A percentile compares a stretch with the other conserved stretches of the same genome.
Conservation (phyloP, 2,113 vertebrate genomes). For the Charadrius vociferus region DNA sequence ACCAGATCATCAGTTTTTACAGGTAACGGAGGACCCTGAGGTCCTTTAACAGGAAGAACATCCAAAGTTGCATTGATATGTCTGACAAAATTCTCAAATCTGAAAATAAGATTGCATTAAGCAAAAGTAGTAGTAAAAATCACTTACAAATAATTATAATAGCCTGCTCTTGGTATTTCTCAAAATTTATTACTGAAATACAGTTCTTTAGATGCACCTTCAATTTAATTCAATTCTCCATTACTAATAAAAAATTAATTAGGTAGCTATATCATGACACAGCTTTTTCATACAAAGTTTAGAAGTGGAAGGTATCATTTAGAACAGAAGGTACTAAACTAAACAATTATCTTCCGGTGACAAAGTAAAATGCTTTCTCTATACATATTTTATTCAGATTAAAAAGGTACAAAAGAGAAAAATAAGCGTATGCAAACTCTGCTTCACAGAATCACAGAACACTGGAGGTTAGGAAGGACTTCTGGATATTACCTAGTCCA, state of each 20-base stretch:
- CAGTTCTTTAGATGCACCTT: not conserved
- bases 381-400: not conserved
- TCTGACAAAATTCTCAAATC: conserved; percentile 54
- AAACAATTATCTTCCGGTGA: not conserved
- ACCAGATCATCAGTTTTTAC: conserved; percentile 61
- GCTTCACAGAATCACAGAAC: not conserved
- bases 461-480: not conserved
- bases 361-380: not conserved
- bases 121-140: not conserved
- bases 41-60: conserved; percentile 93
- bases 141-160: not conserved
- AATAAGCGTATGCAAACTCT: not conserved
- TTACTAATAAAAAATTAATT: not conserved
- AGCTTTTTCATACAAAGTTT: not conserved
- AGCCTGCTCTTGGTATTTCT: not conserved
- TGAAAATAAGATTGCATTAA: conserved; percentile 58
- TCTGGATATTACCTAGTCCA: not conserved
- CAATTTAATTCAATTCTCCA: not conserved
- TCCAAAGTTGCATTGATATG: conserved; percentile 84
- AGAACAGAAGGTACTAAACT: not conserved
- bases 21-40: conserved; percentile 77
- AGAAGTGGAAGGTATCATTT: not conserved
- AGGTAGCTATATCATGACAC: not conserved
- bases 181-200: not conserved
- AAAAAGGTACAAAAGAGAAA: not conserved